Conservation (phyloP, 2,797 vertebrate species). For the Balearica regulorum region DNA sequence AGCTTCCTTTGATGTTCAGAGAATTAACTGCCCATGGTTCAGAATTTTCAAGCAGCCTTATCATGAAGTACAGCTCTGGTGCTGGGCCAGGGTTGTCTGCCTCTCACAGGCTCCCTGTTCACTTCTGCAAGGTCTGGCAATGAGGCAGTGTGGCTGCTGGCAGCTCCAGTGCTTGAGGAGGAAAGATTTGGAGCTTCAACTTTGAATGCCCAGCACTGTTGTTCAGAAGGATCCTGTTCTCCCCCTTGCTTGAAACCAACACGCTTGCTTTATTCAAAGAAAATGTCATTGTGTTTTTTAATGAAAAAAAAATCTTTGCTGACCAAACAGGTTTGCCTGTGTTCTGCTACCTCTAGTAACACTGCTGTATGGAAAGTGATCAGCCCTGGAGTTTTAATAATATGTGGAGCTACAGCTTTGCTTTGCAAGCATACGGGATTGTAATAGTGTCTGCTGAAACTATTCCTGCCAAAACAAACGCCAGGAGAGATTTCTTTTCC, state of each 20-base stretch:
- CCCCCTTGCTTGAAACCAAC: not conserved
- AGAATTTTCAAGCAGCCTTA: not conserved
- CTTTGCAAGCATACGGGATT: not conserved
- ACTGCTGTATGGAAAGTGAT: not conserved
- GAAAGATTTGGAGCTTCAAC: not conserved
- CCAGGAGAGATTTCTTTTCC: slow-evolving; percentile 9
- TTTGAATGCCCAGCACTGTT: not conserved
- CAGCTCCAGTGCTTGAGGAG: not conserved
- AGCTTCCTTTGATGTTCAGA: not conserved
- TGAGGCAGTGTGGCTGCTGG: not conserved
- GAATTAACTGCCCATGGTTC: not conserved
- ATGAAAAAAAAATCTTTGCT: not conserved
- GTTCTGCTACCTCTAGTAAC: not conserved
- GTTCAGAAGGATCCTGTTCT: not conserved
- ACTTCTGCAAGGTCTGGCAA: not conserved
- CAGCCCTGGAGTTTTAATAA: slow-evolving; percentile 16
- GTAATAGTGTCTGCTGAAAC: slow-evolving; percentile 14
- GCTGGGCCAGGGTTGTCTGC: not conserved
- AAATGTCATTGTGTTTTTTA: not conserved
- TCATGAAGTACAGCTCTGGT: not conserved
- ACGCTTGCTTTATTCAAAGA: not conserved
- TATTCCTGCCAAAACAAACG: slow-evolving; percentile 37
- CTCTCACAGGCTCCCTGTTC: not conserved
- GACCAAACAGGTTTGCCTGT: not conserved
- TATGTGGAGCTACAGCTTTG: not conserved